phyloP scores from a whole-genome alignment of 1,140 invertebrate species.

The Leptinotarsa undecemlineata region DNA sequence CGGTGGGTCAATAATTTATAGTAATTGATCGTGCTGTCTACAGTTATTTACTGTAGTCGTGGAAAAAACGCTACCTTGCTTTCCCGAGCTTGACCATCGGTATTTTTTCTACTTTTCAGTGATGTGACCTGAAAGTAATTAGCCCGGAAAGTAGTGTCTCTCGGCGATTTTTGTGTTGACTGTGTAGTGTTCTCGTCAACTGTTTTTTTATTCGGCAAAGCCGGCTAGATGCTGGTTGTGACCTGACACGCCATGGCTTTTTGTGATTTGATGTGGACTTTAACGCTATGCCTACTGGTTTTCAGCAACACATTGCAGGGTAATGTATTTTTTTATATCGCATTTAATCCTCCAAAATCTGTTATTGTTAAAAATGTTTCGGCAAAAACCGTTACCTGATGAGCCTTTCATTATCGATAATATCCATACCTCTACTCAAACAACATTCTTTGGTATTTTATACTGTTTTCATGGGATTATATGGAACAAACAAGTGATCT shows the following conservation, averaged over 20 bases:
- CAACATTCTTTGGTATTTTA: too few species aligned
- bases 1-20: constrained; percentile 15
- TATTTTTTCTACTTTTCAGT: background rate
- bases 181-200: background rate
- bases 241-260: constrained; percentile 4
- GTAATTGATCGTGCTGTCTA: background rate
- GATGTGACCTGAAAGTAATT: background rate
- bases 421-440: too few species aligned
- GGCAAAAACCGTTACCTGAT: too few species aligned
- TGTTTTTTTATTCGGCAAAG: background rate
- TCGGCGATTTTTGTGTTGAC: background rate
- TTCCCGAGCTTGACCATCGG: background rate
- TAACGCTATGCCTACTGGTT: background rate
- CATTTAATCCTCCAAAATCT: too few species aligned
- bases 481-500: too few species aligned
- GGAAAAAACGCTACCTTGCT: background rate
- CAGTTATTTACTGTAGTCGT: constrained; percentile 19
- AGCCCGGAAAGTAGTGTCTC: background rate
- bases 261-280: background rate
- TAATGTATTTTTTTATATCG: background rate
- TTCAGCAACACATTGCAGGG: background rate
- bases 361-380: too few species aligned
- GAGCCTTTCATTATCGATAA: too few species aligned
- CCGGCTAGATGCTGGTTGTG: constrained; percentile 18
- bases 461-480: too few species aligned